phyloP scores from a whole-genome alignment of 30 jellyfish, hydroid and myxozoan genomes.

The Morbakka virulenta region DNA sequence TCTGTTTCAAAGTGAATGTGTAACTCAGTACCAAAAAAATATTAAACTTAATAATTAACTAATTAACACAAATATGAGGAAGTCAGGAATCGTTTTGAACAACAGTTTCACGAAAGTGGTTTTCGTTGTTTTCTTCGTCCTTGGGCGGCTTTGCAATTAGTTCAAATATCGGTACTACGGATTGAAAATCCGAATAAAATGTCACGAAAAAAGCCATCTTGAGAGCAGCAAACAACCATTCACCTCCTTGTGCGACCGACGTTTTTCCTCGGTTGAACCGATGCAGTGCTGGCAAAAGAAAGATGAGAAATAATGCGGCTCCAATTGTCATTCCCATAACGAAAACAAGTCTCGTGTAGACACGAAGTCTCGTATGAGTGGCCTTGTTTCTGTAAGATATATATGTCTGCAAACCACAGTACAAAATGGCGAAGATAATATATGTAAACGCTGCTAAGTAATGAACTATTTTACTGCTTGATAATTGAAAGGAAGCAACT shows the following conservation, averaged over 20 bases:
- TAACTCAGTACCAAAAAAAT: too few relatives aligned
- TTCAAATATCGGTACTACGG: too few relatives aligned
- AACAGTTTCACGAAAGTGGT: too few relatives aligned
- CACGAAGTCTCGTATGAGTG: not conserved
- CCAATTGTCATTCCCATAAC: slow-evolving; percentile 46
- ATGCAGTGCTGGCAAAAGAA: slow-evolving; percentile 33
- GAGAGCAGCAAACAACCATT: slow-evolving; percentile 54
- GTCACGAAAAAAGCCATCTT: slow-evolving; percentile 39
- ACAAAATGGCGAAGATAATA: slow-evolving; percentile 34
- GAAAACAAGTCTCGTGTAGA: slow-evolving; percentile 1
- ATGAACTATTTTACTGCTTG: slow-evolving; percentile 44
- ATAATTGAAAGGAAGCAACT: slow-evolving; percentile 36
- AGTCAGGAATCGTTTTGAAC: too few relatives aligned
- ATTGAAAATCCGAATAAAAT: slow-evolving; percentile 46
- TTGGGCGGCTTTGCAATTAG: too few relatives aligned
- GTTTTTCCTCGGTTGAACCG: slow-evolving; percentile 28
- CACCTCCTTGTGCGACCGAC: slow-evolving; percentile 61
- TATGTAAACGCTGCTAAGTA: slow-evolving; percentile 52
- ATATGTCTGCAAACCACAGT: slow-evolving; percentile 38
- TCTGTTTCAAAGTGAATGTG: too few relatives aligned
- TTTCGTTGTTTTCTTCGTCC: too few relatives aligned
- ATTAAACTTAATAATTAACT: too few relatives aligned
- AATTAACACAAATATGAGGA: too few relatives aligned
- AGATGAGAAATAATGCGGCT: slow-evolving; percentile 4
- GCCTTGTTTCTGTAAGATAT: slow-evolving; percentile 25